phyloP scores from a whole-genome alignment of 2,888 invertebrate genomes.

The Cryptosula pallasiana region DNA sequence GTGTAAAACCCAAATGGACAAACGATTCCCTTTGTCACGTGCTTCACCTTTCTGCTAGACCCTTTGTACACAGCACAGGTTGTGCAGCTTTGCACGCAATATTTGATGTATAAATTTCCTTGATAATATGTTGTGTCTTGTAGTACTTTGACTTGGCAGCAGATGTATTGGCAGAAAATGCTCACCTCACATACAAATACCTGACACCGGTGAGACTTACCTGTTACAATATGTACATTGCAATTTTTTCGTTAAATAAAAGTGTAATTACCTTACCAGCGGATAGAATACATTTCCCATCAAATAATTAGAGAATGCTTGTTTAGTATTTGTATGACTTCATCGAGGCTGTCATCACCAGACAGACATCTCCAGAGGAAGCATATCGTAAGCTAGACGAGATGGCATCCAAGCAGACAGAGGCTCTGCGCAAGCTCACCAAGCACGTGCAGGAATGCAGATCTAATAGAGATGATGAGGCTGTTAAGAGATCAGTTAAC shows the following conservation, averaged over 20 bases:
- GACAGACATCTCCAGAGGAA: slow-evolving; percentile 92
- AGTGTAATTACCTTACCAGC: too few species aligned
- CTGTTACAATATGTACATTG: not conserved
- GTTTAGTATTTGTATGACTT: slow-evolving; percentile 81
- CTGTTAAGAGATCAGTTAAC: slow-evolving; percentile 80
- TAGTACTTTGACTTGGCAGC: slow-evolving; percentile 91
- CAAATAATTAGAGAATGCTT: too few species aligned
- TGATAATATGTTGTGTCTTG: too few species aligned
- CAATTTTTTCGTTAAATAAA: too few species aligned
- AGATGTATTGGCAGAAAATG: slow-evolving; percentile 94
- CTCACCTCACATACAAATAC: slow-evolving; percentile 90
- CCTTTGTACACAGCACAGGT: too few species aligned
- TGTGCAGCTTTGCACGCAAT: too few species aligned
- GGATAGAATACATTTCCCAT: too few species aligned
- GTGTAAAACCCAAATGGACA: too few species aligned
- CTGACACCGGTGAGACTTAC: slow-evolving; percentile 69
- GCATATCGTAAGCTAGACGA: slow-evolving; percentile 88
- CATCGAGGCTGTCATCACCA: slow-evolving; percentile 90
- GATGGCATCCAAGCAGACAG: slow-evolving; percentile 83
- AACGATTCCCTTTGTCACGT: not conserved
- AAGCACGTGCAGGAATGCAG: slow-evolving; percentile 88
- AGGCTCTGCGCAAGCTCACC: slow-evolving; percentile 80
- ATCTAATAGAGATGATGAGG: slow-evolving; percentile 79
- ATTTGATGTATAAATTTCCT: too few species aligned
- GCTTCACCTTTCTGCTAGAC: not conserved